Percentiles rank a stretch among this genome's conserved stretches.
phyloP scores from a whole-genome alignment of 2,797 vertebrate species.

The Benthosema pterotum region DNA sequence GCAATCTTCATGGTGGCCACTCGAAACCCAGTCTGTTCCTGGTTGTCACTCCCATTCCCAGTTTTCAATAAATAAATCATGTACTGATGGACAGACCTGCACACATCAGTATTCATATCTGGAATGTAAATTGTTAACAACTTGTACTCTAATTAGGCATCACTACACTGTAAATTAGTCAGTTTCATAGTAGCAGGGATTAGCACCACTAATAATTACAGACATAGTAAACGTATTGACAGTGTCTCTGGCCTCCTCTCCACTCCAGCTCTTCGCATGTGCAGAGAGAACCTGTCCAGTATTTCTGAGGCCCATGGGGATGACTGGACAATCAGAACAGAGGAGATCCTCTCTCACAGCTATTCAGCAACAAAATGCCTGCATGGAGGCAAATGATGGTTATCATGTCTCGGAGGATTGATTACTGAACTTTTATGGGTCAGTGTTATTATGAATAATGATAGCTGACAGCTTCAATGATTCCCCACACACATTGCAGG shows the following conservation, averaged over 20 bases:
- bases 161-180: no score
- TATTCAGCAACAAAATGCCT: constrained; percentile 33
- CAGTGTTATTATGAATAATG: constrained; percentile 5
- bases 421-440: constrained; percentile 2
- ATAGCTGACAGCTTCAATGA: not conserved
- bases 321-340: constrained; percentile 13
- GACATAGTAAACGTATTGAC: not conserved
- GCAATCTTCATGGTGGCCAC: no score
- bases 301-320: constrained; percentile 33
- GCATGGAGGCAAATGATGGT: constrained; percentile 42
- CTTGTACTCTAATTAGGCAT: no score
- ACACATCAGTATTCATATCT: no score
- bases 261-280: constrained; percentile 15
- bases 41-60: no score
- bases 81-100: no score
- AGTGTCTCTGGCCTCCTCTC: constrained; percentile 12
- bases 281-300: constrained; percentile 33
- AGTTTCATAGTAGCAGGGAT: no score
- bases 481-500: no score
- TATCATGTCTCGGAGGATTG: constrained; percentile 11
- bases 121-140: no score
- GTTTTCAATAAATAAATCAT: no score
- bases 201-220: no score
- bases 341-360: constrained; percentile 18
- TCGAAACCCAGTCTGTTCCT: no score